phyloP scores from a whole-genome alignment of 2,113 vertebrate genomes.

The Heterotis niloticus region DNA sequence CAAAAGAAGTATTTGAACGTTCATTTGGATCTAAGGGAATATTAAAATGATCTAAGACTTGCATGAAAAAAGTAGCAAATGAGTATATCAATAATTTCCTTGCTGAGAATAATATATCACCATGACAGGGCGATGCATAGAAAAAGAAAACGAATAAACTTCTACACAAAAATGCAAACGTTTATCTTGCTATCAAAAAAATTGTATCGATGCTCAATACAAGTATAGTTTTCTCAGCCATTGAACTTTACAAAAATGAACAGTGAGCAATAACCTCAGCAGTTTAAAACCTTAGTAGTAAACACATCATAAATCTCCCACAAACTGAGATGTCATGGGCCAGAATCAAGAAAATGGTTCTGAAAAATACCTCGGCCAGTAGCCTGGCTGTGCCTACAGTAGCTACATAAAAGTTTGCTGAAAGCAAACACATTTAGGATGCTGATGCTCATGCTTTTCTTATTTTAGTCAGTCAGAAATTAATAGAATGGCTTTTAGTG shows the following conservation, averaged over 20 bases:
- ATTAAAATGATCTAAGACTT: not conserved
- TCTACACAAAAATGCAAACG: not conserved
- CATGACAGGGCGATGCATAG: not conserved
- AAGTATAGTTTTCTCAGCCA: no score
- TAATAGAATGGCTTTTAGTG: no score
- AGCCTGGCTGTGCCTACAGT: not conserved
- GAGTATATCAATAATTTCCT: not conserved
- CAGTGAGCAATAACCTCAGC: no score
- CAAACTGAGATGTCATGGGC: no score
- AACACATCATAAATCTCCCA: slow-evolving; percentile 3
- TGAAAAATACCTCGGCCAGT: not conserved
- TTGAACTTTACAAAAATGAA: no score
- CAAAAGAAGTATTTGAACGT: not conserved
- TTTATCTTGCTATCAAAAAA: not conserved
- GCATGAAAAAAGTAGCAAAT: not conserved
- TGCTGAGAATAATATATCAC: not conserved
- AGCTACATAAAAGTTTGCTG: no score
- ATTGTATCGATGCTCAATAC: no score
- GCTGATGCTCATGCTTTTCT: no score
- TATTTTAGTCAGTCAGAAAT: no score
- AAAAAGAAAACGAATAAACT: not conserved
- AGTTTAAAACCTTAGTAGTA: no score
- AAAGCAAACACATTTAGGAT: no score
- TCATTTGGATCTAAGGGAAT: slow-evolving; percentile 7
- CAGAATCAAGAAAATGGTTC: not conserved